Evolutionary conservation across 2,888 invertebrate genomes (phyloP), one percentile per base, ranked within the genome.

Genomic region (Periphyllus acericola): DNA sequence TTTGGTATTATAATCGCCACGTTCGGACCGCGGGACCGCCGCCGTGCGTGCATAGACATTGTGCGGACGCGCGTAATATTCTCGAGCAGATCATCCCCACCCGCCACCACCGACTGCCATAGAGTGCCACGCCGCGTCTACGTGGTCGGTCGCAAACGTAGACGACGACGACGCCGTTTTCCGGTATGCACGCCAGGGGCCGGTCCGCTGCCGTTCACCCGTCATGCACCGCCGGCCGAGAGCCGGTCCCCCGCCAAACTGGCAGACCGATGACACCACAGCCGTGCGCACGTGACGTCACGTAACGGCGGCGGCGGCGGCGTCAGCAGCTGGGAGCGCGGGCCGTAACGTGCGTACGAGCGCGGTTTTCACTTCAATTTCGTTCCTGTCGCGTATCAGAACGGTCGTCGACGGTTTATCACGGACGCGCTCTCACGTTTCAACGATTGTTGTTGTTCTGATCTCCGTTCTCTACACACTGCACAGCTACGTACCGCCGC

Each of bases 101-200:
- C 60, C 25, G 25, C 25, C 5, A 9, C 60, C 60, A 21, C 60
- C 60, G 60, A 19, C 25, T 21, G 21, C 60, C 3, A 60, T 25
- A 11, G 52, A 60, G 29, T 75, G 83, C 83, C 86, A 87, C 86
- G 80, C 86, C 25, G 80, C 55, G 60, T 79, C 86, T 86, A 87
- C 86, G 86, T 80, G 80, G 25, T 46, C 29, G 60, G 14, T 66
- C 60, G 36, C 34, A 9, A 21, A 6, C 76, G 36, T 40, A 78
- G 32, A n/a, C 34, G 52, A 79, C 71, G 71, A 21, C n/a, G 17
- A 3, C 60, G 36, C 40, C n/a, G 81, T 72, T 79, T 86, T 72
- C 34, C 72, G 36, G 36, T 25, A 40, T 36, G 55, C 36, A 74
- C 86, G 86, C 86, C 55, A 78, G 86, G 80, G 72, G 86, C 86